Evolutionary conservation across 2,797 vertebrate species (phyloP), one percentile per base, ranked within the genome.

Genomic region (Acomys russatus): DNA sequence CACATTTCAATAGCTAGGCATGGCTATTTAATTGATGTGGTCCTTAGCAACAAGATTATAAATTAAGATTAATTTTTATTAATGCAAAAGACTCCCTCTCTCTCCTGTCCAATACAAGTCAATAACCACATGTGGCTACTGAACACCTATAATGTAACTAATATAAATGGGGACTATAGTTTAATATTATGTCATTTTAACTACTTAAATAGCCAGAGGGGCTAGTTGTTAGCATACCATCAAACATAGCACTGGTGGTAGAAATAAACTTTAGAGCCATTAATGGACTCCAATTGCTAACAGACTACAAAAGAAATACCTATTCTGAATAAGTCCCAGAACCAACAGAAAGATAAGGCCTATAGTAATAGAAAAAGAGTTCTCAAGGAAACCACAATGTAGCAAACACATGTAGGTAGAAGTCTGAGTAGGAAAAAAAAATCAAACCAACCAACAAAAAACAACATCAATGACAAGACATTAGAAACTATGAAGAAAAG

Each of bases 1-100:
- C 30, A 23, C 70, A 94, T 79, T 95, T 96, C 74, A 85, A 87
- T 0, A 91, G 76, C 28, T 44, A 94, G 54, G 70, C 28, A 23
- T 89, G 33, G 54, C 23, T 88, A 94, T 68, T 82, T 90, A 83
- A 88, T 73, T 88, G 85, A 97, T 49, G 35, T 22, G 92, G 35
- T 56, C 51, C 88, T 77, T 33, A 90, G 59, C 30, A 77, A 93
- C 38, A 44, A 14, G 22, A 87, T 71, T 78, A 66, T 44, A 96
- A 95, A 83, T 76, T 66, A 90, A 76, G 17, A 88, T 77, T 92
- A 68, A 51, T n/a, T 90, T 78, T 71, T 64, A 91, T 56, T 70
- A 68, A 2, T 70, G 61, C 44, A 87, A 18, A 88, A 92, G 54
- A 90, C 9, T 82, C 33, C 44, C 1, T 73, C 7, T 85, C 38